phyloP scores from a whole-genome alignment of 2,797 vertebrate species.

The Rallus crepitans region DNA sequence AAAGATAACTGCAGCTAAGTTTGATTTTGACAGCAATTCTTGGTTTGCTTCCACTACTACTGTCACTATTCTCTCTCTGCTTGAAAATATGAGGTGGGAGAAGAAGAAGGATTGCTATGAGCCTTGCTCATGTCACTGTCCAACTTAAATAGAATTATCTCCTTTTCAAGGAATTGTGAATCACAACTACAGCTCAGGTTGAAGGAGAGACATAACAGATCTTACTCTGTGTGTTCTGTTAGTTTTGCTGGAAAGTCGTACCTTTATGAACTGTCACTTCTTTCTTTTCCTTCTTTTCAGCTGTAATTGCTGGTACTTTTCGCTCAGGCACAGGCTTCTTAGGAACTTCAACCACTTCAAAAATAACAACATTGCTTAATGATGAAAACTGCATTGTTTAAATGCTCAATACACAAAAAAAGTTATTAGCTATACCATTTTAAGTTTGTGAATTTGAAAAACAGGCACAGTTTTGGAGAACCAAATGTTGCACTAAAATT shows the following conservation, averaged over 20 bases:
- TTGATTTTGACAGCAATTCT: neutral
- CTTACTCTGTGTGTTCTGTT: neutral
- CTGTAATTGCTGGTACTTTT: slow-evolving; percentile 68
- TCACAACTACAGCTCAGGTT: neutral
- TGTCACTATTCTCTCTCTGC: neutral
- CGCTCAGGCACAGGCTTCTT: slow-evolving; percentile 57
- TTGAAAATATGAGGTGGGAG: neutral
- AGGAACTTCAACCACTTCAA: slow-evolving; percentile 59
- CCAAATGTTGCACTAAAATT: neutral
- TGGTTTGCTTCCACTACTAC: neutral
- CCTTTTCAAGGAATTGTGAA: neutral
- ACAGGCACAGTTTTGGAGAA: neutral
- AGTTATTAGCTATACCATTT: neutral
- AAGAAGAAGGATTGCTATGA: neutral
- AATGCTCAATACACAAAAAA: neutral
- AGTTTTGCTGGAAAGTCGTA: slow-evolving; percentile 40
- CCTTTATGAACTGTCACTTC: slow-evolving; percentile 77
- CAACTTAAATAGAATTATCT: neutral
- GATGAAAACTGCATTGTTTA: neutral
- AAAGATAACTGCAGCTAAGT: neutral
- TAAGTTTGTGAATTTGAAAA: neutral
- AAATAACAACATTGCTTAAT: neutral
- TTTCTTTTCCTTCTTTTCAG: slow-evolving; percentile 78
- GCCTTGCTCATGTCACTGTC: neutral
- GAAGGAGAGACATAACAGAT: neutral